Evolutionary conservation across 2,888 invertebrate genomes (phyloP).

Genomic region (Euzophera pinguis): DNA sequence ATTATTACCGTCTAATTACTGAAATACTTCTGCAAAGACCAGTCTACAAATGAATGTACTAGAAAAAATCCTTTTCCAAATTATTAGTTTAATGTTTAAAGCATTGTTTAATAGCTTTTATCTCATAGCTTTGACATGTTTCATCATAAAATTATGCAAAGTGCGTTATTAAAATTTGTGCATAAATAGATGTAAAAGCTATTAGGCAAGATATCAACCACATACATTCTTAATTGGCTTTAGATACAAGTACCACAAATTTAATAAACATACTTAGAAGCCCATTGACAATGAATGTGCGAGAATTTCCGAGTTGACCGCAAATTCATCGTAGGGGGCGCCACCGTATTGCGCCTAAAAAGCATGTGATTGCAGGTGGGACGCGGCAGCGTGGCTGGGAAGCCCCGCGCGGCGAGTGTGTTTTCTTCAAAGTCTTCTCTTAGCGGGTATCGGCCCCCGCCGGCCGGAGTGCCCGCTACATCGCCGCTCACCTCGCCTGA

Average conservation of each 20-base stretch:
- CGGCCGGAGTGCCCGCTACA: constrained; percentile 83
- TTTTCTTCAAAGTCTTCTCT: constrained; percentile 96
- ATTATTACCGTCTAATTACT: too few species aligned
- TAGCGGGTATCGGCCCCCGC: constrained; percentile 87
- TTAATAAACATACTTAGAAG: background rate
- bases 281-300: background rate
- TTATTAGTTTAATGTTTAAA: background rate
- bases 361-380: constrained; percentile 66
- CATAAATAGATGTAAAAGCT: too few species aligned
- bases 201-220: background rate
- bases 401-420: constrained; percentile 91
- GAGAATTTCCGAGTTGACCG: background rate
- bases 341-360: constrained; percentile 7
- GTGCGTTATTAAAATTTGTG: too few species aligned
- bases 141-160: too few species aligned
- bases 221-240: background rate
- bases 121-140: too few species aligned
- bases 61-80: background rate
- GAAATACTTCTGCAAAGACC: background rate
- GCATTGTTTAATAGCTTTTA: background rate
- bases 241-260: background rate
- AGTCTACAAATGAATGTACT: background rate
- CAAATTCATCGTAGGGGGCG: constrained; percentile 16
- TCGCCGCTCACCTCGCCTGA: constrained; percentile 95
- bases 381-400: constrained; percentile 53